These are phyloP conservation scores for Pyrgilauda ruficollis DNA, from an alignment of 2,113 vertebrate species.

Conservation along the genomic window DNA sequence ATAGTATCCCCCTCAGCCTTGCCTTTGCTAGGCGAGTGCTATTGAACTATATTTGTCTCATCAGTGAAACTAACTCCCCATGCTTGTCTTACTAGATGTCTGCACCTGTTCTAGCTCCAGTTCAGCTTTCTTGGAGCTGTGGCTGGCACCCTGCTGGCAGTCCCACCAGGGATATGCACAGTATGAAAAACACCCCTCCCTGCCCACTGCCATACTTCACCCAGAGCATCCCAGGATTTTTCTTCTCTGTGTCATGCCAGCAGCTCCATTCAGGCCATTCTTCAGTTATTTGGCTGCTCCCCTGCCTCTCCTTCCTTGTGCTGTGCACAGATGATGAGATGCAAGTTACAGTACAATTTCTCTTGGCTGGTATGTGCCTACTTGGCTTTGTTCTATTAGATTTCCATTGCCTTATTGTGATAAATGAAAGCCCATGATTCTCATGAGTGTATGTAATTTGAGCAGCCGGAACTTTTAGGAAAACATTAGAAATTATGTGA, in stretches of 20 bases:
- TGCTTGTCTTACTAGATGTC: not conserved
- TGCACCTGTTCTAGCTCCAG: slow-evolving; percentile 35
- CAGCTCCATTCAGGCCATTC: not conserved
- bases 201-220: not conserved
- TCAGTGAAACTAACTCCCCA: not conserved
- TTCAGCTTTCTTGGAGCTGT: not conserved
- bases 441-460: not conserved
- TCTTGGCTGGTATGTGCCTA: not conserved
- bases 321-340: not conserved
- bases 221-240: not conserved
- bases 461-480: not conserved
- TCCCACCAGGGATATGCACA: not conserved
- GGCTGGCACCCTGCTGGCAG: not conserved
- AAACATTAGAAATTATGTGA: not conserved
- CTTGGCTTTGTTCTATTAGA: not conserved
- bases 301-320: not conserved
- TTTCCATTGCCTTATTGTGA: not conserved
- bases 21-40: not conserved
- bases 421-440: not conserved
- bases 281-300: not conserved
- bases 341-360: not conserved
- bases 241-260: not conserved
- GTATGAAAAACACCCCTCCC: not conserved
- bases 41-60: slow-evolving; percentile 18
- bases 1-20: not conserved